Evolutionary conservation across 2,797 vertebrate species (phyloP).

Genomic region (Pempheris klunzingeri): DNA sequence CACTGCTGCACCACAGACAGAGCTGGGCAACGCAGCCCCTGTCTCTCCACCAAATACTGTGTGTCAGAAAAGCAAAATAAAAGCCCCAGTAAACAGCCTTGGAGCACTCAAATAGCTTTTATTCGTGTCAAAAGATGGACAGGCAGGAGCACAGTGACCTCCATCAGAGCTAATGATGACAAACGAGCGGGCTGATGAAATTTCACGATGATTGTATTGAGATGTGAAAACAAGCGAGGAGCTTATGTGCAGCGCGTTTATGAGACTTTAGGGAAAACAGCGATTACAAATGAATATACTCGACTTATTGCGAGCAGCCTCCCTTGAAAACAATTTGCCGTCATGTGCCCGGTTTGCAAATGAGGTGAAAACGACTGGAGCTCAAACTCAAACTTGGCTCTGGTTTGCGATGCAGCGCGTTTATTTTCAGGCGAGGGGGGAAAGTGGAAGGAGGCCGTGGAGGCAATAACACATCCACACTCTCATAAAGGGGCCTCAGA

Average conservation of each 20-base stretch:
- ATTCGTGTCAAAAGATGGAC: constrained; percentile 56
- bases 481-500: constrained; percentile 55
- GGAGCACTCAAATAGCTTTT: constrained; percentile 19
- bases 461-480: constrained; percentile 58
- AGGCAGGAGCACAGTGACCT: constrained; percentile 51
- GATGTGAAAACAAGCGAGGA: constrained; percentile 62
- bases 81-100: constrained; percentile 32
- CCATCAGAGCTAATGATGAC: constrained; percentile 70
- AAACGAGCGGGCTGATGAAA: constrained; percentile 73
- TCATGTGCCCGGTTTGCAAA: constrained; percentile 57
- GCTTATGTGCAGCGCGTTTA: constrained; percentile 54
- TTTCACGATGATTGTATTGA: constrained; percentile 54
- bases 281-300: constrained; percentile 61
- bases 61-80: constrained; percentile 59
- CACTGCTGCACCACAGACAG: constrained; percentile 53
- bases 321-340: constrained; percentile 51
- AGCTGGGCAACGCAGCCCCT: constrained; percentile 26
- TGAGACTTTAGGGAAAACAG: constrained; percentile 54
- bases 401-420: constrained; percentile 33
- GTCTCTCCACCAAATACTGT: constrained; percentile 31
- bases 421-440: constrained; percentile 26
- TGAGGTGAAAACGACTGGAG: constrained; percentile 51
- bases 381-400: constrained; percentile 40
- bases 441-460: constrained; percentile 25
- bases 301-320: constrained; percentile 42